Conservation (phyloP, 2,113 vertebrate species). For the Neogobius melanostomus region DNA sequence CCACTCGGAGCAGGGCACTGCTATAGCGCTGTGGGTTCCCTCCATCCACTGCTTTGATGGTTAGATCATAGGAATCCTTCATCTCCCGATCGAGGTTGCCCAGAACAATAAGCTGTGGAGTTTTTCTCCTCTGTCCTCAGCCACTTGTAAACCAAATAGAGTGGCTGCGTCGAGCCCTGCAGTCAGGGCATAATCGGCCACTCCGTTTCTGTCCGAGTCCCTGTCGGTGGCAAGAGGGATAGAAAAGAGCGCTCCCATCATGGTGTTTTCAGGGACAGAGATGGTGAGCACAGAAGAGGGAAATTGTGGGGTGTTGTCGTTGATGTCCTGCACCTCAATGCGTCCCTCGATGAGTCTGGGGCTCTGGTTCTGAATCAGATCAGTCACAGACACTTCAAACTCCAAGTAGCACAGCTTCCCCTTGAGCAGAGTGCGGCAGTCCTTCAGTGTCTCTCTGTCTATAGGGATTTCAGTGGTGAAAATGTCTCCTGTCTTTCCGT, state of each 20-base stretch:
- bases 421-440: constrained; percentile 85
- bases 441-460: constrained; percentile 89
- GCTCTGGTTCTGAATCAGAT: constrained; percentile 86
- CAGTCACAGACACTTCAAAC: constrained; percentile 96
- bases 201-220: constrained; percentile 88
- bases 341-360: constrained; percentile 93
- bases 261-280: constrained; percentile 94
- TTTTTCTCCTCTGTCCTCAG: constrained; percentile 94
- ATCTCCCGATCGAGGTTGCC: constrained; percentile 93
- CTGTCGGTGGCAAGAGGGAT: constrained; percentile 92
- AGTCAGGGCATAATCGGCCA: constrained; percentile 90
- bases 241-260: constrained; percentile 88
- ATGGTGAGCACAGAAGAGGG: constrained; percentile 91
- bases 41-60: constrained; percentile 95
- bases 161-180: constrained; percentile 88
- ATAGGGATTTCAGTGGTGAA: constrained; percentile 97
- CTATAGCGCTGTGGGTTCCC: constrained; percentile 90
- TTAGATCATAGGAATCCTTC: constrained; percentile 96
- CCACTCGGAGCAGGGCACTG: constrained; percentile 91
- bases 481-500: constrained; percentile 96
- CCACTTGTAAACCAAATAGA: constrained; percentile 94
- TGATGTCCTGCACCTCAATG: constrained; percentile 96
- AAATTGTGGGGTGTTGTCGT: constrained; percentile 98
- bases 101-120: constrained; percentile 94
- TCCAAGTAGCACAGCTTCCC: constrained; percentile 92